Evolutionary conservation across 2,113 vertebrate species (phyloP).

Genomic region (Chauna torquata): DNA sequence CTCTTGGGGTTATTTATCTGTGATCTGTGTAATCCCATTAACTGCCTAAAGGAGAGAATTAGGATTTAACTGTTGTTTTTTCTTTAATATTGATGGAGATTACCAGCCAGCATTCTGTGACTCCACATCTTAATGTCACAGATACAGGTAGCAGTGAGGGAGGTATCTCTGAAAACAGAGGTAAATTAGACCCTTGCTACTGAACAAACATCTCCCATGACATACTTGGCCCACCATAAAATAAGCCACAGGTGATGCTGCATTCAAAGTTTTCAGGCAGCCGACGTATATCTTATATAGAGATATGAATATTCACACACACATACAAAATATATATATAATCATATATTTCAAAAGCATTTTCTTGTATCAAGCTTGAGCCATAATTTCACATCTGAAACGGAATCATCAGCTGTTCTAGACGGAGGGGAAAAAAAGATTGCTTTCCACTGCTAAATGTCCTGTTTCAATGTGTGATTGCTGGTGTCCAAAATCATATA

Average conservation of each 20-base stretch:
- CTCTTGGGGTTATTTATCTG: neutral
- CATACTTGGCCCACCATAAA: neutral
- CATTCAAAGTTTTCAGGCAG: neutral
- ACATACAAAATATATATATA: neutral
- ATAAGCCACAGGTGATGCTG: neutral
- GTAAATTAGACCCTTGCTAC: neutral
- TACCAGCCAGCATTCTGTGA: neutral
- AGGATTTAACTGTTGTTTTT: neutral
- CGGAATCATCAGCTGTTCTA: neutral
- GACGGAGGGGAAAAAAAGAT: neutral
- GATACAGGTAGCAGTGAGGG: neutral
- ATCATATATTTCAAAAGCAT: neutral
- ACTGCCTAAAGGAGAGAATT: neutral
- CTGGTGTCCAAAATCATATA: neutral
- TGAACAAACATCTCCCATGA: neutral
- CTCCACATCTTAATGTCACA: neutral
- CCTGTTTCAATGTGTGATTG: neutral
- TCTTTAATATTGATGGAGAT: neutral
- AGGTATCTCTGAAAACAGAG: neutral
- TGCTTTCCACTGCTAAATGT: neutral
- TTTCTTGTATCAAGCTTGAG: neutral
- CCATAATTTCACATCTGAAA: neutral
- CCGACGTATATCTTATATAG: neutral
- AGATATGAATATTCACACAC: neutral
- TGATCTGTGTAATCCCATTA: neutral